A percentile compares a stretch with the other conserved stretches of the same genome.
phyloP scores from a whole-genome alignment of 1,140 invertebrate genomes.

The Conopomorpha cramerella region DNA sequence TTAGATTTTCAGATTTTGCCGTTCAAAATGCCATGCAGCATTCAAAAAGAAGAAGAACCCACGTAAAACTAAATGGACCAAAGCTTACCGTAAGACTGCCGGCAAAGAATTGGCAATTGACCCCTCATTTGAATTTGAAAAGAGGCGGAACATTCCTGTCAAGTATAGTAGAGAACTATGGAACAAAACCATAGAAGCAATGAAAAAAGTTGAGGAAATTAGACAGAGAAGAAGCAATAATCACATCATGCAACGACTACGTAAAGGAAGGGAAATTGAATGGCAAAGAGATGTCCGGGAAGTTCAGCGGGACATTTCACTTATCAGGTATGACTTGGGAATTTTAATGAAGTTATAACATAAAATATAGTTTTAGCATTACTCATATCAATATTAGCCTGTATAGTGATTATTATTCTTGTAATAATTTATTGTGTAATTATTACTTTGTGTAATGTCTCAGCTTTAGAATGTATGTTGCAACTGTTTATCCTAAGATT shows the following conservation, averaged over 20 bases:
- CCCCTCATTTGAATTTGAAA: conserved; percentile 97
- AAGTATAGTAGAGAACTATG: conserved; percentile 96
- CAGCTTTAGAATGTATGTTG: too few species aligned
- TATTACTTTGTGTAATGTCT: too few species aligned
- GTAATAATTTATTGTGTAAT: too few species aligned
- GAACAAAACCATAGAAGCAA: conserved; percentile 91
- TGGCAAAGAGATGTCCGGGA: conserved; percentile 86
- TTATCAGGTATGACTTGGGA: conserved; percentile 65
- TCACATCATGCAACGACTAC: conserved; percentile 77
- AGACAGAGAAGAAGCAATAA: conserved; percentile 82
- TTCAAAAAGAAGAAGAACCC: conserved; percentile 99
- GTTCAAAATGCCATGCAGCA: conserved; percentile 96
- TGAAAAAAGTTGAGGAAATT: conserved; percentile 85
- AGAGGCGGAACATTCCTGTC: conserved; percentile 85
- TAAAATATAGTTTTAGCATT: too few species aligned
- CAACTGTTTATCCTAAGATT: too few species aligned
- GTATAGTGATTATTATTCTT: too few species aligned
- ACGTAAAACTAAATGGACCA: conserved; percentile 97
- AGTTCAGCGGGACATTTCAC: conserved; percentile 86
- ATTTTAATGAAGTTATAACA: not conserved
- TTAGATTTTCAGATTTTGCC: conserved; percentile 97
- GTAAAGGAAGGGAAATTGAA: conserved; percentile 87
- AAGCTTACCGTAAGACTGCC: conserved; percentile 94
- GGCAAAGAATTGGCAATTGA: conserved; percentile 97
- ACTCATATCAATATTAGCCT: too few species aligned